A percentile compares a stretch with the other conserved stretches of the same genome.
These are phyloP conservation scores for Psophia crepitans DNA, from an alignment of 2,113 vertebrate species.

Conservation along the genomic window DNA sequence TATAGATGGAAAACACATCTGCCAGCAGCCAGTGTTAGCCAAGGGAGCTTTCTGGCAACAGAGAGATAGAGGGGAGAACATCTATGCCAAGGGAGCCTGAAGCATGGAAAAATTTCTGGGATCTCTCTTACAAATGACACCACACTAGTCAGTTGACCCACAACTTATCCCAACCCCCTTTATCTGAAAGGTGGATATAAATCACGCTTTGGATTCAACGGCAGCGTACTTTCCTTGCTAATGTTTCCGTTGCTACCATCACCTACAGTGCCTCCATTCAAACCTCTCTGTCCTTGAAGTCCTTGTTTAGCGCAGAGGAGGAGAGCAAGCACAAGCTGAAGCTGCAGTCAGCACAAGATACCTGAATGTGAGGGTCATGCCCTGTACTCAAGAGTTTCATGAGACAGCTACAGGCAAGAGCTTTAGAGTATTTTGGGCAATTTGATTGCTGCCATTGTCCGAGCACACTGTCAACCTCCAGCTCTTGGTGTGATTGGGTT, in stretches of 20 bases:
- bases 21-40: not conserved
- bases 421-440: not conserved
- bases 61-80: not conserved
- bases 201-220: not conserved
- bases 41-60: constrained; percentile 25
- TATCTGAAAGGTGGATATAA: not conserved
- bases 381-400: not conserved
- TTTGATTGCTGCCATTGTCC: not conserved
- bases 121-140: not conserved
- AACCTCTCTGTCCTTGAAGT: not conserved
- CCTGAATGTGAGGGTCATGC: not conserved
- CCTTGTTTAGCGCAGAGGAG: not conserved
- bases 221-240: not conserved
- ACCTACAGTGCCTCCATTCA: not conserved
- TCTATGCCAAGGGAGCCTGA: constrained; percentile 10
- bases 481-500: not conserved
- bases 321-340: not conserved
- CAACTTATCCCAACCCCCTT: not conserved
- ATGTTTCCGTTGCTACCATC: not conserved
- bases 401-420: not conserved
- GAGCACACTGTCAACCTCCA: not conserved
- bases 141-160: not conserved
- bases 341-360: not conserved
- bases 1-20: constrained; percentile 31
- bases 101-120: constrained; percentile 25